phyloP scores from a whole-genome alignment of 1,140 invertebrate species.

The Trypoxylus dichotomus region DNA sequence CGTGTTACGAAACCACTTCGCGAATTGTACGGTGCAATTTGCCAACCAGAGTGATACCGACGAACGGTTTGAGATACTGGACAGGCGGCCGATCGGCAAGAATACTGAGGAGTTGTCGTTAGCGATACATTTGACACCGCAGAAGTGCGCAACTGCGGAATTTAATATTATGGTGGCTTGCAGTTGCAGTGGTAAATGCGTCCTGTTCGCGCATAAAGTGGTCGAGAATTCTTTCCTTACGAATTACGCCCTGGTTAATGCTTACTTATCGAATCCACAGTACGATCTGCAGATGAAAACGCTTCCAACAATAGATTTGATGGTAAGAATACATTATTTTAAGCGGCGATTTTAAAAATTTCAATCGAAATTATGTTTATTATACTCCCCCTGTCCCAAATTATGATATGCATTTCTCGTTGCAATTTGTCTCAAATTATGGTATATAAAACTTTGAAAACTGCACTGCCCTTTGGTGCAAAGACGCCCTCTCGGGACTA shows the following conservation, averaged over 20 bases:
- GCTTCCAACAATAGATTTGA: not conserved
- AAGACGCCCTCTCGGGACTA: too few species aligned
- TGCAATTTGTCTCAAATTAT: too few species aligned
- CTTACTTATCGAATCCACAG: too few species aligned
- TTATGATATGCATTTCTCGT: too few species aligned
- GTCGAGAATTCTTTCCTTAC: slow-evolving; percentile 32
- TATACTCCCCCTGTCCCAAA: too few species aligned
- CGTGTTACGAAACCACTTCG: not conserved
- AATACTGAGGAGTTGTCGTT: not conserved
- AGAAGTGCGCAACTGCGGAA: not conserved
- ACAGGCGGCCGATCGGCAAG: not conserved
- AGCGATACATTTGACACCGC: not conserved
- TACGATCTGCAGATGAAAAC: not conserved
- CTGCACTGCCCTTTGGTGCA: too few species aligned
- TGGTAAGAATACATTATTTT: not conserved
- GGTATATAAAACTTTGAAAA: too few species aligned
- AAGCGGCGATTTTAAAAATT: too few species aligned
- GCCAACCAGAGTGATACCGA: not conserved
- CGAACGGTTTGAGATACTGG: not conserved
- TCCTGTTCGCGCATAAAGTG: not conserved
- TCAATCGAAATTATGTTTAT: too few species aligned
- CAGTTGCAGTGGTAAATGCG: slow-evolving; percentile 7
- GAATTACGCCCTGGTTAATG: slow-evolving; percentile 12
- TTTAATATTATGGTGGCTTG: slow-evolving; percentile 1
- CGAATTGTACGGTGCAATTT: not conserved